These are phyloP conservation scores for Ciconia boyciana DNA, from an alignment of 2,113 vertebrate genomes.

Conservation along the genomic window DNA sequence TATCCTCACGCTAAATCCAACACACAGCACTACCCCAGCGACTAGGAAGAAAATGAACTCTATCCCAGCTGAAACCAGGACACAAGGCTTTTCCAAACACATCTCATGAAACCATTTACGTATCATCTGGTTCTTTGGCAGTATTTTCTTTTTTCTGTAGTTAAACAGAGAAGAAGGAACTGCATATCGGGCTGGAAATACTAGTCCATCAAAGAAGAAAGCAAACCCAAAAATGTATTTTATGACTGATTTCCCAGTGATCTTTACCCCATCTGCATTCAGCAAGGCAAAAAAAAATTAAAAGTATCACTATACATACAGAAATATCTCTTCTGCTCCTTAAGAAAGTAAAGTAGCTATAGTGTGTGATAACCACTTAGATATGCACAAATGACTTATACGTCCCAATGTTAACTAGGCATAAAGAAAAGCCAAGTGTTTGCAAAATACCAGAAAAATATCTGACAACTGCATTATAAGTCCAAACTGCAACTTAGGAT, in stretches of 20 bases:
- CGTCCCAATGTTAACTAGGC: not conserved
- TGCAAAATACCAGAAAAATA: not conserved
- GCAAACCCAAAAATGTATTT: not conserved
- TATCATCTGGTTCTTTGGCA: not conserved
- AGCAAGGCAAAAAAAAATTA: not conserved
- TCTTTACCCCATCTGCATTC: not conserved
- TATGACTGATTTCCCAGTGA: not conserved
- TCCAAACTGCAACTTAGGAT: not conserved
- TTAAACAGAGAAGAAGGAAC: not conserved
- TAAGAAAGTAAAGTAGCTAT: not conserved
- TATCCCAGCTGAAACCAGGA: not conserved
- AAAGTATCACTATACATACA: not conserved
- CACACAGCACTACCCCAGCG: not conserved
- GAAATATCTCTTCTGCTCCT: not conserved
- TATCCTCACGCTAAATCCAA: not conserved
- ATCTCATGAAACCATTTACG: not conserved
- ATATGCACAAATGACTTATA: not conserved
- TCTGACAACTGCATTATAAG: not conserved
- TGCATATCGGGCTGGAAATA: not conserved
- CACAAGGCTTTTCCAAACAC: not conserved
- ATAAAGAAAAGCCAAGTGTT: not conserved
- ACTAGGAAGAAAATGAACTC: not conserved
- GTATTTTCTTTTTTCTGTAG: not conserved
- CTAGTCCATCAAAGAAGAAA: not conserved
- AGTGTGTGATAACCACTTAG: not conserved